A percentile compares a stretch with the other conserved stretches of the same genome.
These are phyloP conservation scores for Chionis minor DNA, from an alignment of 2,113 vertebrate species.

Conservation along the genomic window DNA sequence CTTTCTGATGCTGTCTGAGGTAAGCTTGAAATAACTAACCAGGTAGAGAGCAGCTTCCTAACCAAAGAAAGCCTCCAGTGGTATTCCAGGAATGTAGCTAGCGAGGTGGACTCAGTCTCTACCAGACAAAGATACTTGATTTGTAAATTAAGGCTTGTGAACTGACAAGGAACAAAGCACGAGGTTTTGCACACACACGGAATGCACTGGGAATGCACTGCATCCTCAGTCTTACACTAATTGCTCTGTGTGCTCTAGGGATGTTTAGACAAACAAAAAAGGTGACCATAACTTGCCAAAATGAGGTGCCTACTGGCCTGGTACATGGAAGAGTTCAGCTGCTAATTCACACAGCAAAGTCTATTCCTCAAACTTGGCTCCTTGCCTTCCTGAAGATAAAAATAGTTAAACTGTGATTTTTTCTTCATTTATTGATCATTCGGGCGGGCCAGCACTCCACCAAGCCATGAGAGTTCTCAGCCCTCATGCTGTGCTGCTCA, in stretches of 20 bases:
- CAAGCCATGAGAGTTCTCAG: background rate
- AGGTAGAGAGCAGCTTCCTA: background rate
- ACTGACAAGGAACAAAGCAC: background rate
- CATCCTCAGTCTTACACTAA: background rate
- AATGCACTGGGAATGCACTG: background rate
- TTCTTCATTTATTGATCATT: background rate
- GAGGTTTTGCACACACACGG: background rate
- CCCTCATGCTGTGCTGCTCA: background rate
- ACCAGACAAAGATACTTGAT: background rate
- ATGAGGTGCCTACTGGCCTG: background rate
- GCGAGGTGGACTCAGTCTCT: background rate
- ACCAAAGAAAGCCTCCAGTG: background rate
- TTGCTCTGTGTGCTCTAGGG: background rate
- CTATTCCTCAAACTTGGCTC: background rate
- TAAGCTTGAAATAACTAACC: background rate
- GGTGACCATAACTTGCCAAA: background rate
- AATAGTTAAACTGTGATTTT: background rate
- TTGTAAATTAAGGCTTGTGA: conserved; percentile 11
- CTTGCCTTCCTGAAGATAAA: background rate
- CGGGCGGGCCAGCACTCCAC: fast-evolving
- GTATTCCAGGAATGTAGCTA: background rate
- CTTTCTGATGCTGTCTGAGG: background rate
- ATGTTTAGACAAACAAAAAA: background rate
- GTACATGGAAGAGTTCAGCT: background rate
- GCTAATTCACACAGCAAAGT: background rate